Percentiles rank a stretch among this genome's conserved stretches.
Conservation (phyloP, 2,888 invertebrate genomes). For the Dastarcus helophoroides region DNA sequence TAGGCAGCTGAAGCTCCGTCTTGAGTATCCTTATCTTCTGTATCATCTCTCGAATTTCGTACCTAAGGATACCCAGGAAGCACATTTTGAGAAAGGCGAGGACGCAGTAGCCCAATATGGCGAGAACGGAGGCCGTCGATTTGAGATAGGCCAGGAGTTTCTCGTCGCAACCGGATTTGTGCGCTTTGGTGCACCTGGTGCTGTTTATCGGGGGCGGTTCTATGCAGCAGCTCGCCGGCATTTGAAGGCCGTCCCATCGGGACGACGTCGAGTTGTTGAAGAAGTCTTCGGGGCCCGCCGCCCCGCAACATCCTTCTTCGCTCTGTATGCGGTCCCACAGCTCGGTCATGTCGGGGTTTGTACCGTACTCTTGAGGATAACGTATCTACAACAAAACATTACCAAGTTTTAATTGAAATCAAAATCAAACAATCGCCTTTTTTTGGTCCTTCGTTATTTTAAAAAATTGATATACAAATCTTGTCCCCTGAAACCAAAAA, state of each 20-base stretch:
- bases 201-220: slow-evolving; percentile 22
- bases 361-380: slow-evolving; percentile 58
- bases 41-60: slow-evolving; percentile 85
- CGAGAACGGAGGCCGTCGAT: slow-evolving; percentile 68
- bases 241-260: too few species aligned
- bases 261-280: slow-evolving; percentile 28
- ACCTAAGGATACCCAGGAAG: slow-evolving; percentile 75
- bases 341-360: slow-evolving; percentile 58
- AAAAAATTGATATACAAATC: too few species aligned
- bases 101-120: slow-evolving; percentile 71
- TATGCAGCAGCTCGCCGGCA: slow-evolving; percentile 30
- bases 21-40: slow-evolving; percentile 76
- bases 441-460: too few species aligned
- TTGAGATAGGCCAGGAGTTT: slow-evolving; percentile 62
- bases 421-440: too few species aligned
- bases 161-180: slow-evolving; percentile 56
- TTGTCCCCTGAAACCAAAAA: too few species aligned
- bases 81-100: slow-evolving; percentile 81
- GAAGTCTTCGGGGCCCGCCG: slow-evolving; percentile 41
- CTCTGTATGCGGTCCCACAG: slow-evolving; percentile 69
- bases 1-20: slow-evolving; percentile 48
- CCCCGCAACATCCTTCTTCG: slow-evolving; percentile 70
- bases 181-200: slow-evolving; percentile 27
- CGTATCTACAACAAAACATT: too few species aligned
- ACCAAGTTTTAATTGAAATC: too few species aligned